Conservation (phyloP, 2,888 invertebrate species). For the Listrodromus nycthemerus region DNA sequence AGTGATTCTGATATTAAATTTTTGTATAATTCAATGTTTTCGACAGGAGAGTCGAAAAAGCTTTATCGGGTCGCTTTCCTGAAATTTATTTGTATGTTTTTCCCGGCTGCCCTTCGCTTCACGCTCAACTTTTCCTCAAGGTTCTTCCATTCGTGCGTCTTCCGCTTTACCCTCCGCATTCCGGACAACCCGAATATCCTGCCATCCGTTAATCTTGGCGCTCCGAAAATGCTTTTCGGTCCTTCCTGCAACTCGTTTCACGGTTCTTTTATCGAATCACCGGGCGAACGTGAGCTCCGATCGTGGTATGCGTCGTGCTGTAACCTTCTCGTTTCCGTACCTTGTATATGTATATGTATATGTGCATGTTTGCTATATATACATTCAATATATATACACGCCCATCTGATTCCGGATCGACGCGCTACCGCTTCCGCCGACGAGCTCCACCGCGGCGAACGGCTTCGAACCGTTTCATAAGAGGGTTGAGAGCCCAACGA, state of each 20-base stretch:
- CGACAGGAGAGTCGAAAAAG: background rate
- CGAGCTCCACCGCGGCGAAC: background rate
- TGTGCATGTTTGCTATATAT: background rate
- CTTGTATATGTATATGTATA: background rate
- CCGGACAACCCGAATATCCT: conserved; percentile 8
- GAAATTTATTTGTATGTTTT: conserved; percentile 19
- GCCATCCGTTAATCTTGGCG: conserved; percentile 29
- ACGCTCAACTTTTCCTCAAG: conserved; percentile 22
- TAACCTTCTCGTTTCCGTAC: background rate
- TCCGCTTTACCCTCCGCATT: background rate
- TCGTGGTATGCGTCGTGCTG: background rate
- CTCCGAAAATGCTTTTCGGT: conserved; percentile 20
- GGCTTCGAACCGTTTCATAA: conserved; percentile 22
- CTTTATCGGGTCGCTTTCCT: background rate
- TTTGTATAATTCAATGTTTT: background rate
- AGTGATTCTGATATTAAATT: background rate
- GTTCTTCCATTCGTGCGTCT: conserved; percentile 8
- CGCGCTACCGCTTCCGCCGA: conserved; percentile 57
- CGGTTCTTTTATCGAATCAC: conserved; percentile 29
- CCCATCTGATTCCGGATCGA: conserved; percentile 40
- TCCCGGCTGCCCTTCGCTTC: background rate
- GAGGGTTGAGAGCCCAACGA: conserved; percentile 48
- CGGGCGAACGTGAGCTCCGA: conserved; percentile 9
- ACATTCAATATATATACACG: background rate
- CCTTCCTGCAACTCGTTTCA: background rate